Evolutionary conservation across 2,888 invertebrate genomes (phyloP).

Genomic region (Cantharis nigra): DNA sequence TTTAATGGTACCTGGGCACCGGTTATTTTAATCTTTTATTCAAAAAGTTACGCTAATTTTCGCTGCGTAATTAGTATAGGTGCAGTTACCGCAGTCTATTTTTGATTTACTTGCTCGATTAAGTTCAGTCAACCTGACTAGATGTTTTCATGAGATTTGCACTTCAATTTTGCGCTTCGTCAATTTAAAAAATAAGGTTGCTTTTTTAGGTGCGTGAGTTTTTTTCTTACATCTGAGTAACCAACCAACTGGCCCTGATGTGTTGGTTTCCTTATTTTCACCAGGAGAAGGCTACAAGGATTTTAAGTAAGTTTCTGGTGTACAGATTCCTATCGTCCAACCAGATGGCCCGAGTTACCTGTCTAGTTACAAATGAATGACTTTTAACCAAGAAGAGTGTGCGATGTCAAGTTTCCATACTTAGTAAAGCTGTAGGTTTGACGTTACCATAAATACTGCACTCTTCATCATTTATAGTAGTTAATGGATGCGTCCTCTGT

Average conservation of each 20-base stretch:
- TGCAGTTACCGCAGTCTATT: not conserved
- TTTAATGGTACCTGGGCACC: not conserved
- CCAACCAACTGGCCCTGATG: not conserved
- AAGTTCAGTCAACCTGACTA: not conserved
- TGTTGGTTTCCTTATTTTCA: not conserved
- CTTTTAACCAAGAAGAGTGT: not conserved
- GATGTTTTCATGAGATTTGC: not conserved
- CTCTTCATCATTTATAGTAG: not conserved
- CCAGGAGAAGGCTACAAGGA: not conserved
- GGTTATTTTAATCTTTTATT: not conserved
- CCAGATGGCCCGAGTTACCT: not conserved
- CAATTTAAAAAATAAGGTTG: not conserved
- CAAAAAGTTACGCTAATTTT: not conserved
- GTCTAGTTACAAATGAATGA: not conserved
- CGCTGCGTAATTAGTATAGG: not conserved
- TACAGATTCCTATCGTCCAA: not conserved
- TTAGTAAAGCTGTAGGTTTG: not conserved
- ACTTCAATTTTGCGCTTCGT: too few relatives aligned
- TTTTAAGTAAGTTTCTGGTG: not conserved
- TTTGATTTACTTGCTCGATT: not conserved
- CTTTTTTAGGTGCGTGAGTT: not conserved
- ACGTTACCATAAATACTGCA: not conserved
- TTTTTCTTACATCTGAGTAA: too few relatives aligned
- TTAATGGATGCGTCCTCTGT: not conserved
- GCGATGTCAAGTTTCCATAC: not conserved